Conservation (phyloP, 2,113 vertebrate genomes). For the Erythrolamprus reginae region DNA sequence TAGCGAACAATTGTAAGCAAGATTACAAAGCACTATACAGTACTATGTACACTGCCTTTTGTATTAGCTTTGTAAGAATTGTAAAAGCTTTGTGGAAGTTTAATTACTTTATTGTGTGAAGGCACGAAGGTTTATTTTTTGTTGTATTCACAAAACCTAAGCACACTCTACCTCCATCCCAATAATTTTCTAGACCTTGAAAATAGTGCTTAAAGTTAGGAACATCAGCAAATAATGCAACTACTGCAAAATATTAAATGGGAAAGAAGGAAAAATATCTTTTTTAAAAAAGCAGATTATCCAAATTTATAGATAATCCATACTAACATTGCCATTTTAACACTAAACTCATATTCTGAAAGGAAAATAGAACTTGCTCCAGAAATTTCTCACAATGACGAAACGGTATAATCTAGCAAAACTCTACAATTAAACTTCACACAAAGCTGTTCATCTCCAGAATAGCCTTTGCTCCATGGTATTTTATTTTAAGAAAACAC, state of each 20-base stretch:
- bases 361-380: slow-evolving; percentile 12
- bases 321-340: neutral
- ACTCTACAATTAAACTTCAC: slow-evolving; percentile 56
- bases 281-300: neutral
- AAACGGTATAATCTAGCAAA: slow-evolving; percentile 46
- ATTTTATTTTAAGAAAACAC: slow-evolving; percentile 12
- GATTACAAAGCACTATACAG: slow-evolving; percentile 63
- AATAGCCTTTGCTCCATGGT: slow-evolving; percentile 47
- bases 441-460: slow-evolving; percentile 37
- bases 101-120: slow-evolving; percentile 59
- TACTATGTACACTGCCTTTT: slow-evolving; percentile 51
- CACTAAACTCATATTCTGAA: neutral
- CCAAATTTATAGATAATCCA: neutral
- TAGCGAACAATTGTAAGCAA: slow-evolving; percentile 56
- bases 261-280: slow-evolving; percentile 5
- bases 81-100: slow-evolving; percentile 56
- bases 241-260: slow-evolving; percentile 10
- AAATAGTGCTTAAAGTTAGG: slow-evolving; percentile 40
- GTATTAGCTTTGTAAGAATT: slow-evolving; percentile 54
- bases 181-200: slow-evolving; percentile 29
- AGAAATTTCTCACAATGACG: slow-evolving; percentile 52
- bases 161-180: slow-evolving; percentile 31
- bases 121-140: slow-evolving; percentile 60
- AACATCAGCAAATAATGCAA: slow-evolving; percentile 17
- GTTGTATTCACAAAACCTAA: slow-evolving; percentile 54